phyloP scores from a whole-genome alignment of 1,140 invertebrate genomes.

The Bradysia coprophila region DNA sequence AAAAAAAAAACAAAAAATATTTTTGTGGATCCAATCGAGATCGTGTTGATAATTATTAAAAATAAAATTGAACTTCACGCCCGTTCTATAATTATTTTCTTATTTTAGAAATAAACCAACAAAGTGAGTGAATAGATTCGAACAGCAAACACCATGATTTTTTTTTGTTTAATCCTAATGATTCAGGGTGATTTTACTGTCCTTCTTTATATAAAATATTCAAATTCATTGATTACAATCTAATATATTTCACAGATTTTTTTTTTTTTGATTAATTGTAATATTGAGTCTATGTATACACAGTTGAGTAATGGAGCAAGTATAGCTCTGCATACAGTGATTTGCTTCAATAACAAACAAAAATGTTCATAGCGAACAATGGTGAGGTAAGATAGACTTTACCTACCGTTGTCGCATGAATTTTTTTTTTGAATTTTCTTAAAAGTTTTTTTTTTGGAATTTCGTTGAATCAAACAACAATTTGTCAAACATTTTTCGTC shows the following conservation, averaged over 20 bases:
- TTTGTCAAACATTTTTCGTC: too few relatives aligned
- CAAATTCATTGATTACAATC: background rate
- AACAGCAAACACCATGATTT: background rate
- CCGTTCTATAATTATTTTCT: background rate
- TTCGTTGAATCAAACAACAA: background rate
- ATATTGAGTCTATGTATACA: background rate
- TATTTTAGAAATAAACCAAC: background rate
- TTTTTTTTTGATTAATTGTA: background rate
- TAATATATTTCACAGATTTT: too few relatives aligned
- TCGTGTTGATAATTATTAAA: background rate
- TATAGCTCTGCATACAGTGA: background rate
- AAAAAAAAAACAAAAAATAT: background rate
- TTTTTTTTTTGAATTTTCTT: background rate
- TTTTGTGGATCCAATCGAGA: background rate
- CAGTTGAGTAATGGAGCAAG: background rate
- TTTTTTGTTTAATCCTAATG: background rate
- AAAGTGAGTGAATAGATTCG: too few relatives aligned
- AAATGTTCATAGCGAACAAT: background rate
- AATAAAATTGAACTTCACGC: background rate
- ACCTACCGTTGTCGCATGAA: background rate
- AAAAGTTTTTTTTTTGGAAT: background rate
- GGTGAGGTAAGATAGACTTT: background rate
- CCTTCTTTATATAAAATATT: background rate
- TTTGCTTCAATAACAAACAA: background rate
- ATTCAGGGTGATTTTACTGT: background rate